A percentile compares a stretch with the other conserved stretches of the same genome.
These are phyloP conservation scores for Drosophila eohydei DNA, from an alignment of 2,888 invertebrate species.

Conservation along the genomic window DNA sequence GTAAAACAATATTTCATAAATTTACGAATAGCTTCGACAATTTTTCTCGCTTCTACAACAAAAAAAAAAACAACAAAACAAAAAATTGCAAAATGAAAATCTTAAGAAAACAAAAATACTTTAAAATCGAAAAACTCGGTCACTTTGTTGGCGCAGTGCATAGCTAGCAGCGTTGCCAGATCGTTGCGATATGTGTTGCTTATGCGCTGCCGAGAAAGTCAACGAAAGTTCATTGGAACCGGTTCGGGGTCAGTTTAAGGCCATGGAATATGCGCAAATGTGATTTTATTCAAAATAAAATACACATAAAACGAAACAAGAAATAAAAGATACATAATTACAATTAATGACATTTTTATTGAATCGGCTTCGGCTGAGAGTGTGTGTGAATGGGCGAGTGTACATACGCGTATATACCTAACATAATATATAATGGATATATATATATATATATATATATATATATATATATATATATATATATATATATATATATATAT, in stretches of 20 bases:
- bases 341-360: conserved; percentile 75
- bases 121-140: conserved; percentile 11
- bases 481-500: conserved; percentile 49
- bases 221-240: conserved; percentile 16
- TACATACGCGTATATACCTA: conserved; percentile 65
- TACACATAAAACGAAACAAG: conserved; percentile 61
- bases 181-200: neutral
- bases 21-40: conserved; percentile 63
- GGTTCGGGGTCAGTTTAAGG: conserved; percentile 43
- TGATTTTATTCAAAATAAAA: conserved; percentile 84
- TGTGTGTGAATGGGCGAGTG: conserved; percentile 46
- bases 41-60: conserved; percentile 67
- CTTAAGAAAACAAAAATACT: conserved; percentile 7
- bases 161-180: conserved; percentile 13
- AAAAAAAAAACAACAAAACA: conserved; percentile 33
- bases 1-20: conserved; percentile 79
- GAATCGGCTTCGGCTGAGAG: conserved; percentile 58
- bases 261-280: conserved; percentile 80
- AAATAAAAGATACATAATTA: conserved; percentile 62
- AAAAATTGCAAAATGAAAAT: conserved; percentile 28
- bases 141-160: conserved; percentile 22
- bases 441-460: conserved; percentile 40
- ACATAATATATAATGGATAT: conserved; percentile 51
- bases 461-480: conserved; percentile 45
- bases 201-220: conserved; percentile 29